Base-by-base conservation (phyloP, 2,888 invertebrate genomes). In the Dimorphilus gyrociliatus region DNA sequence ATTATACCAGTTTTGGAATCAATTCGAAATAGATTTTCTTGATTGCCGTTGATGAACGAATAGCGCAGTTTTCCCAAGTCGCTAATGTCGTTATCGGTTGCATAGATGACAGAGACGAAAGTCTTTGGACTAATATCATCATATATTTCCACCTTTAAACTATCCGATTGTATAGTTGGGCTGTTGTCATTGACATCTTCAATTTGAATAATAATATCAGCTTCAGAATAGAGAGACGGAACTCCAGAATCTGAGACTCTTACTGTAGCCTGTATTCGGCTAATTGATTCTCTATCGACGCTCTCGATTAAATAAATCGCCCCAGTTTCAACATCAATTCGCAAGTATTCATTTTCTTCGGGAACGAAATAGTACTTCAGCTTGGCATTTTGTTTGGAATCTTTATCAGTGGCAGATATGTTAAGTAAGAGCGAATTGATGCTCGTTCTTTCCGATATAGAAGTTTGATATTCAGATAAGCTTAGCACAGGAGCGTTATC, bases 151-250 rank as follows among this genome's bases (percentile, higher is more conserved):
- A n/a, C n/a, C n/a, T n/a, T n/a, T n/a, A n/a, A n/a, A n/a, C n/a
- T n/a, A n/a, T n/a, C n/a, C n/a, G n/a, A n/a, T n/a, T n/a, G n/a
- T n/a, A n/a, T n/a, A n/a, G n/a, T n/a, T 17, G 86, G 86, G 29
- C 81, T 72, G 57, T 79, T 81, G 65, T 88, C 86, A 64, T 88
- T 88, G 65, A 81, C 76, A 65, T 88, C 86, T 40, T 75, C 66
- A 37, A 88, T 81, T 49, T 71, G 71, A 21, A 88, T 69, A 71
- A 80, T 78, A n/a, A 88, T 75, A 52, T 81, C 78, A 8, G 81
- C 78, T 3, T 80, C 79, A 39, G 78, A 76, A 38, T 73, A 73
- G n/a, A 82, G 68, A 39, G 76, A 71, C 8, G 86, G 85, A 12
- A 74, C 72, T 10, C 86, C 88, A 39, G 72, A 71, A 66, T 90